Conservation (phyloP, 2,113 vertebrate species). For the Microcebus murinus region DNA sequence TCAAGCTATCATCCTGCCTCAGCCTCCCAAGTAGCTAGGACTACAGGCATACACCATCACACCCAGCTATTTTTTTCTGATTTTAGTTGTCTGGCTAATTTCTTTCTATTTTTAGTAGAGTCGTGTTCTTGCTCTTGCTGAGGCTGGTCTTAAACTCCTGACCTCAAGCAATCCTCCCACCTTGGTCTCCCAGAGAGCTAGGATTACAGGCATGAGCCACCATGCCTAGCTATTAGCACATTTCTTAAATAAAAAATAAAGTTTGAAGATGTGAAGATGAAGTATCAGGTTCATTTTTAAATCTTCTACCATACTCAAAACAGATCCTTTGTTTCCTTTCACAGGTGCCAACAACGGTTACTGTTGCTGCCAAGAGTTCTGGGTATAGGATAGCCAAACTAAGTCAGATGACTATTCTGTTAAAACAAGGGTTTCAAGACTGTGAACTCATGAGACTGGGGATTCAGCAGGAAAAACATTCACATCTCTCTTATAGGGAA, state of each 20-base stretch:
- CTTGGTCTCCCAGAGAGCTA: too few relatives aligned
- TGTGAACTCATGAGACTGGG: constrained; percentile 3
- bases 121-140: too few relatives aligned
- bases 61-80: too few relatives aligned
- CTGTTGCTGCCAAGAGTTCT: constrained; percentile 13
- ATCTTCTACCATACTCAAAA: background rate
- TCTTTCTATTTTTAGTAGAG: too few relatives aligned
- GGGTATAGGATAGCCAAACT: constrained; percentile 52
- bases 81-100: too few relatives aligned
- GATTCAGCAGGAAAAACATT: background rate
- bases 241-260: constrained; percentile 2
- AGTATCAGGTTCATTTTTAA: background rate
- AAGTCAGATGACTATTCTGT: constrained; percentile 58
- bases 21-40: too few relatives aligned
- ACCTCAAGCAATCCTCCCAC: too few relatives aligned
- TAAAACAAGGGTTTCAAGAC: constrained; percentile 33
- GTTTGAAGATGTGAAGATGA: background rate
- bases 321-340: background rate
- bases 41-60: too few relatives aligned
- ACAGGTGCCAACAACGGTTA: constrained; percentile 15
- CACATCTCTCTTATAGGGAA: background rate
- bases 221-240: background rate
- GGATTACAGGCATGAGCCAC: too few relatives aligned
- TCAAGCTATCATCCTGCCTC: too few relatives aligned
- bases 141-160: too few relatives aligned